Evolutionary conservation across 2,888 invertebrate genomes (phyloP).

Genomic region (Lomographa bimaculata): DNA sequence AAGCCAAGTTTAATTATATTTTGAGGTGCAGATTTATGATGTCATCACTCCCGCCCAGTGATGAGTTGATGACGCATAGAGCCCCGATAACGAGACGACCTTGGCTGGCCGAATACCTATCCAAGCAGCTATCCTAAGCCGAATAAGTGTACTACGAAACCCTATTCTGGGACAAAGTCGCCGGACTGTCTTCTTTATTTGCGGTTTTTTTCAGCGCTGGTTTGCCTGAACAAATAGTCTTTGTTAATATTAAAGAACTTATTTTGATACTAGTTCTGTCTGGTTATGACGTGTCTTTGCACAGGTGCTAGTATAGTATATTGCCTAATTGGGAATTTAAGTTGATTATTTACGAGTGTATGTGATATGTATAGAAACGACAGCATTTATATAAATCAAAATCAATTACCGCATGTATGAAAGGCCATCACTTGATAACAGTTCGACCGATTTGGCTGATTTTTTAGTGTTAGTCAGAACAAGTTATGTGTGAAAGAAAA

Average conservation of each 20-base stretch:
- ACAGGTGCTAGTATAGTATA: slow-evolving; percentile 3
- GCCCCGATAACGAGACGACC: slow-evolving; percentile 44
- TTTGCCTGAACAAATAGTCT: slow-evolving; percentile 2
- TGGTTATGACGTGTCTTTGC: not conserved
- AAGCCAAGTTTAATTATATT: slow-evolving; percentile 18
- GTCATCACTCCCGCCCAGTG: slow-evolving; percentile 41
- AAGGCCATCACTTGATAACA: too few species aligned
- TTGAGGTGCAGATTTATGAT: slow-evolving; percentile 23
- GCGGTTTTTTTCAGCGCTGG: slow-evolving; percentile 6
- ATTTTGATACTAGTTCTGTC: slow-evolving; percentile 5
- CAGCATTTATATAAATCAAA: too few species aligned
- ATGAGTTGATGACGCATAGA: slow-evolving; percentile 48
- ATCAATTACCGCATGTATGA: too few species aligned
- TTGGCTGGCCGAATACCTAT: slow-evolving; percentile 43
- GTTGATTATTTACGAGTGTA: too few species aligned
- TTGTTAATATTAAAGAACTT: slow-evolving; percentile 7
- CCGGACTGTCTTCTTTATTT: slow-evolving; percentile 9
- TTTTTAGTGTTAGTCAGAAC: too few species aligned
- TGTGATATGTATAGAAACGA: too few species aligned
- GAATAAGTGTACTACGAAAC: slow-evolving; percentile 24
- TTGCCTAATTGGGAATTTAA: too few species aligned
- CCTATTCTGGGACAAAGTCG: slow-evolving; percentile 16
- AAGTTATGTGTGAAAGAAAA: too few species aligned
- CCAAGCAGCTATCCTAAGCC: slow-evolving; percentile 39
- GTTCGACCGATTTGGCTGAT: too few species aligned